A percentile compares a stretch with the other conserved stretches of the same genome.
These are phyloP conservation scores for Clepsis dumicolana DNA, from an alignment of 2,888 invertebrate species.

Conservation along the genomic window DNA sequence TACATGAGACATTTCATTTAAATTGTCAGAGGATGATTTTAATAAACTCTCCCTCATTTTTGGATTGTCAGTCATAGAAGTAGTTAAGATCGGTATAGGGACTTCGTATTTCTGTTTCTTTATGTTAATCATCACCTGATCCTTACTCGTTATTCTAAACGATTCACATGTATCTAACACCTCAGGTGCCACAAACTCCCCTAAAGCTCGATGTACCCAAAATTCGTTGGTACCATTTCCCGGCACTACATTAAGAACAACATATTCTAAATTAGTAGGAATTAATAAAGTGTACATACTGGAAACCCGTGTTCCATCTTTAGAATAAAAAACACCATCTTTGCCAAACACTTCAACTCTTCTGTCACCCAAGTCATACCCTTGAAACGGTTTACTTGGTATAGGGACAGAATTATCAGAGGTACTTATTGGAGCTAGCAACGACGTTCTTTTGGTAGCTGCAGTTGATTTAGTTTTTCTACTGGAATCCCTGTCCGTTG, in stretches of 20 bases:
- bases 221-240: conserved; percentile 71
- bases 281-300: conserved; percentile 70
- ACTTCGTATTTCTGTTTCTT: conserved; percentile 64
- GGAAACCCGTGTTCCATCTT: conserved; percentile 70
- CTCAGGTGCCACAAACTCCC: conserved; percentile 56
- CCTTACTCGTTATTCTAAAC: conserved; percentile 70
- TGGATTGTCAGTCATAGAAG: conserved; percentile 47
- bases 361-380: conserved; percentile 75
- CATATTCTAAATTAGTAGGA: conserved; percentile 72
- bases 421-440: conserved; percentile 38
- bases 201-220: conserved; percentile 73
- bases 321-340: conserved; percentile 72
- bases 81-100: conserved; percentile 46
- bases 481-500: conserved; percentile 55
- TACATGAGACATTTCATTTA: conserved; percentile 46
- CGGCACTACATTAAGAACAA: conserved; percentile 65
- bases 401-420: conserved; percentile 48
- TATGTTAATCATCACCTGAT: conserved; percentile 69
- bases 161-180: conserved; percentile 65
- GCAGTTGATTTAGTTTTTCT: conserved; percentile 61
- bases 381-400: conserved; percentile 65
- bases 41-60: conserved; percentile 52
- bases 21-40: conserved; percentile 47
- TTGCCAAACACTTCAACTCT: conserved; percentile 79
- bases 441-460: conserved; percentile 33